These are phyloP conservation scores for Argyrosomus regius DNA, from an alignment of 2,797 vertebrate species.

Conservation along the genomic window DNA sequence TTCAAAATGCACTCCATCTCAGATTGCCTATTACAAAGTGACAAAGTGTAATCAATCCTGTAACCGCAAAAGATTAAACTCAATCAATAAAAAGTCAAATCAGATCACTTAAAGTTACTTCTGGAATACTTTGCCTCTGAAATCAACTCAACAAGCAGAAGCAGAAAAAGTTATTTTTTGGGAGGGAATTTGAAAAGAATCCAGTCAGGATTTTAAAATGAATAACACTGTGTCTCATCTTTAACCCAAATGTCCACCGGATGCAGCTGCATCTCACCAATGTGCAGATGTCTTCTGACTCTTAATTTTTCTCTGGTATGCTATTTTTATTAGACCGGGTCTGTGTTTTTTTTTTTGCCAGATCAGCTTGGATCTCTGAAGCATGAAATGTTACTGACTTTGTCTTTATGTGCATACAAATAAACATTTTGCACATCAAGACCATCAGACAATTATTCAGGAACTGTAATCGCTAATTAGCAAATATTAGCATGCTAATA, in stretches of 20 bases:
- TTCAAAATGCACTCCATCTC: slow-evolving; percentile 57
- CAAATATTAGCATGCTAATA: background rate
- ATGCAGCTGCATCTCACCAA: background rate
- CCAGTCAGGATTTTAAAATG: background rate
- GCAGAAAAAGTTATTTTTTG: background rate
- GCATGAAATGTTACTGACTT: background rate
- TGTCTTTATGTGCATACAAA: background rate
- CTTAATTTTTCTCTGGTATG: background rate
- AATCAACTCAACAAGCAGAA: slow-evolving; percentile 3
- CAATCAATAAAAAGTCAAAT: slow-evolving; percentile 22
- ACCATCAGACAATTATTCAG: background rate
- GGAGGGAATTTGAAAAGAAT: background rate
- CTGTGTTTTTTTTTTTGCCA: background rate
- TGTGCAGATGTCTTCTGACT: background rate
- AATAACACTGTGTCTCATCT: background rate
- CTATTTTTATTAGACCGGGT: background rate
- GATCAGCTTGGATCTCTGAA: background rate
- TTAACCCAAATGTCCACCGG: background rate
- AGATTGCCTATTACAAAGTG: slow-evolving; percentile 43
- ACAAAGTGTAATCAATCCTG: slow-evolving; percentile 41
- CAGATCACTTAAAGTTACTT: slow-evolving; percentile 17
- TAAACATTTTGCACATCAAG: background rate
- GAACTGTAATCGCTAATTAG: background rate
- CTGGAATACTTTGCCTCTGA: slow-evolving; percentile 8
- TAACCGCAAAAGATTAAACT: slow-evolving; percentile 10